Conservation (phyloP, 2,888 invertebrate genomes). For the Cerceris ruficornis region DNA sequence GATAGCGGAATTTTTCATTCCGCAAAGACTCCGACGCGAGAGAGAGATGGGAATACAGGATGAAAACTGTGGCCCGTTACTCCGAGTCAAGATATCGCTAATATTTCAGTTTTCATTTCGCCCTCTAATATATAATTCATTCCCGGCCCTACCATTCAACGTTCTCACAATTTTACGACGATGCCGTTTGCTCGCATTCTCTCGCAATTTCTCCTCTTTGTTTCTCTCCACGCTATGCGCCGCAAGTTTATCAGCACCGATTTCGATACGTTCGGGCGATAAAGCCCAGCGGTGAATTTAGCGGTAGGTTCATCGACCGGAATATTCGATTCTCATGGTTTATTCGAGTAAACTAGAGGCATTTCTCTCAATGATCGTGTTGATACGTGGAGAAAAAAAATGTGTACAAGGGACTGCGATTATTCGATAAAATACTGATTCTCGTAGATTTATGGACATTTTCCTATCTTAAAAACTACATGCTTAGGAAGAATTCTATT, state of each 20-base stretch:
- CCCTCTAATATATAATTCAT: constrained; percentile 23
- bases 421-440: too few species aligned
- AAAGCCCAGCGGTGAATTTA: constrained; percentile 49
- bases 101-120: neutral
- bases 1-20: neutral
- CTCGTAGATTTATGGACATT: too few species aligned
- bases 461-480: too few species aligned
- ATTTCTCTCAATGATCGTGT: too few species aligned
- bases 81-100: neutral
- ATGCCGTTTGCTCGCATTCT: too few species aligned
- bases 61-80: neutral
- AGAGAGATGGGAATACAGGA: neutral
- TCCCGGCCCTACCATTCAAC: neutral
- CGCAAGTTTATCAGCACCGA: too few species aligned
- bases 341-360: too few species aligned
- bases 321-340: constrained; percentile 19
- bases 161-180: neutral
- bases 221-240: too few species aligned
- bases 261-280: constrained; percentile 24
- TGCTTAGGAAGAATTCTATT: too few species aligned
- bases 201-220: too few species aligned
- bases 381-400: too few species aligned
- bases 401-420: too few species aligned
- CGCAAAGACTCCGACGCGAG: neutral
- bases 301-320: constrained; percentile 13